Evolutionary conservation across 2,797 vertebrate species (phyloP).

Genomic region (Gallinago nigripennis): DNA sequence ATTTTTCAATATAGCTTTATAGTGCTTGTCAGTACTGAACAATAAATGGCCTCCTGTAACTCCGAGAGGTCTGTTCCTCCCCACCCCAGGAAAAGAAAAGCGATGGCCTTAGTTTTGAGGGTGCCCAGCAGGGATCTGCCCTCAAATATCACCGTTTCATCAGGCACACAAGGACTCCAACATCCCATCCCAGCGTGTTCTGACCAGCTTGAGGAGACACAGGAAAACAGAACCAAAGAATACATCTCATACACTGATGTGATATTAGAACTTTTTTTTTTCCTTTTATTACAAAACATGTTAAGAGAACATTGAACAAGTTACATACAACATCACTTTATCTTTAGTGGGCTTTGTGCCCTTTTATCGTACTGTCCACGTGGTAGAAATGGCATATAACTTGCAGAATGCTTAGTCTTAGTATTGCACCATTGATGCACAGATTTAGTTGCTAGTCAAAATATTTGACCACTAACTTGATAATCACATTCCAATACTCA

Average conservation of each 20-base stretch:
- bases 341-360: conserved; percentile 50
- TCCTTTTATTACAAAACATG: conserved; percentile 70
- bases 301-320: conserved; percentile 72
- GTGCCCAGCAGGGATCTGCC: background rate
- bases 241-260: background rate
- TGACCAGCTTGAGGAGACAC: background rate
- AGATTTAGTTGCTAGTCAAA: conserved; percentile 55
- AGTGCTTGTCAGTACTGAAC: background rate
- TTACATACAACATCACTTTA: conserved; percentile 65
- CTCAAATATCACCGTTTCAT: background rate
- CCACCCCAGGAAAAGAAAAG: background rate
- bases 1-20: background rate
- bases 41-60: background rate
- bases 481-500: conserved; percentile 44
- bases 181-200: background rate
- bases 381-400: conserved; percentile 67
- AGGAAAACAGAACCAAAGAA: background rate
- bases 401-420: conserved; percentile 54
- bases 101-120: background rate
- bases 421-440: conserved; percentile 60
- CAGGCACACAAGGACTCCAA: background rate
- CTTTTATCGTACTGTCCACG: conserved; percentile 33
- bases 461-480: conserved; percentile 46
- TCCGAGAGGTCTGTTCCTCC: background rate
- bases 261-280: conserved; percentile 43